Evolutionary conservation across 2,113 vertebrate species (phyloP).

Genomic region (Numenius arquata): DNA sequence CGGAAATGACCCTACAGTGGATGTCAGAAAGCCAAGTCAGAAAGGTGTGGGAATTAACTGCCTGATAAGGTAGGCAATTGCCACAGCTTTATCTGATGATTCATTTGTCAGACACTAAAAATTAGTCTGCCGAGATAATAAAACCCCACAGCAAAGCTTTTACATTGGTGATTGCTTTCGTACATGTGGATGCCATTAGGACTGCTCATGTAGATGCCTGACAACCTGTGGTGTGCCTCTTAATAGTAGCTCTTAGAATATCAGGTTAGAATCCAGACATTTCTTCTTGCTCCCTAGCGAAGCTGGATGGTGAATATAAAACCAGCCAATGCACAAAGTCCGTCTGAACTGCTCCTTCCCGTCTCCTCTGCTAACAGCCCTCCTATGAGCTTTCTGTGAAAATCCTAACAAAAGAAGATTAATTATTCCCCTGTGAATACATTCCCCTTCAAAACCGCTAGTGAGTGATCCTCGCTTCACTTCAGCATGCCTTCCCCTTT

Average conservation of each 20-base stretch:
- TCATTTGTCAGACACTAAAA: not conserved
- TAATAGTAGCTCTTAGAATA: not conserved
- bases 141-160: not conserved
- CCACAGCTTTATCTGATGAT: not conserved
- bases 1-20: not conserved
- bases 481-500: not conserved
- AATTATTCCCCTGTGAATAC: not conserved
- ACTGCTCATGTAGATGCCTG: not conserved
- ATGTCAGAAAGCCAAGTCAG: not conserved
- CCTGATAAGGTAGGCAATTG: not conserved
- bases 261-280: not conserved
- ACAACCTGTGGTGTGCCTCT: not conserved
- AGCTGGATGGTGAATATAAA: not conserved
- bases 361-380: not conserved
- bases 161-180: not conserved
- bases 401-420: not conserved
- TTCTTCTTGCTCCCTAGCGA: not conserved
- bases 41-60: not conserved
- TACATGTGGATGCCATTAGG: not conserved
- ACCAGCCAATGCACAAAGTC: not conserved
- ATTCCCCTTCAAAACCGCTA: not conserved
- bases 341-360: not conserved
- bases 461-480: not conserved
- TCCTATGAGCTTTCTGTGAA: not conserved
- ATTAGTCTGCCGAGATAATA: not conserved